Percentiles rank a stretch among this genome's conserved stretches.
Conservation (phyloP, 2,113 vertebrate genomes). For the Hucho hucho region DNA sequence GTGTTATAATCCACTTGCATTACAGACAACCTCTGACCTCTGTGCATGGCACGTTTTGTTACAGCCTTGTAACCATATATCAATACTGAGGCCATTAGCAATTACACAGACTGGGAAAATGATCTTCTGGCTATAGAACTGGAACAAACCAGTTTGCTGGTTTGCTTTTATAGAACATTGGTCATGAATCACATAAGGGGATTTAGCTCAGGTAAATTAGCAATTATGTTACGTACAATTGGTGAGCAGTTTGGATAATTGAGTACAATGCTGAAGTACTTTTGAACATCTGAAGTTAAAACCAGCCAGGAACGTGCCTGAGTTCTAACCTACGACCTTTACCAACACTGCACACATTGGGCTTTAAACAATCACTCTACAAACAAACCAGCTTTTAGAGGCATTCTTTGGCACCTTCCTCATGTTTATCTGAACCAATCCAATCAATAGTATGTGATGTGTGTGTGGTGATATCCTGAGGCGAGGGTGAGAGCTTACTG, state of each 20-base stretch:
- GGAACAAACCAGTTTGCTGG: not conserved
- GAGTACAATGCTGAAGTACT: too few species aligned
- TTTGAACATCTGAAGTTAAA: too few species aligned
- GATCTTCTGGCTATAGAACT: conserved; percentile 21
- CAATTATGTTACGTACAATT: too few species aligned
- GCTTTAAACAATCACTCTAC: not conserved
- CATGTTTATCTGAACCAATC: conserved; percentile 9
- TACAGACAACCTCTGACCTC: conserved; percentile 24
- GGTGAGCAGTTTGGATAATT: too few species aligned
- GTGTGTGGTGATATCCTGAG: conserved; percentile 59
- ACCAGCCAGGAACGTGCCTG: not conserved
- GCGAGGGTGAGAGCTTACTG: conserved; percentile 52
- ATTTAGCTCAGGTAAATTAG: too few species aligned
- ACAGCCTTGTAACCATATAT: conserved; percentile 23
- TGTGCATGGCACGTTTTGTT: conserved; percentile 15
- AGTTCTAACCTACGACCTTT: not conserved
- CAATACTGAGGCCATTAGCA: conserved; percentile 23
- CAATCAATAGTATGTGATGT: not conserved
- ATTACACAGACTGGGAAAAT: conserved; percentile 29
- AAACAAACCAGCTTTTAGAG: conserved; percentile 19
- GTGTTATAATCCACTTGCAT: conserved; percentile 12
- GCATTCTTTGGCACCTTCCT: not conserved
- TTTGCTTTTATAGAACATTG: too few species aligned
- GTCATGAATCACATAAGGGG: too few species aligned
- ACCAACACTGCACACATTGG: not conserved